Evolutionary conservation across 2,113 vertebrate genomes (phyloP), one percentile per base, ranked within the genome.

Genomic region (Narcine bancroftii): DNA sequence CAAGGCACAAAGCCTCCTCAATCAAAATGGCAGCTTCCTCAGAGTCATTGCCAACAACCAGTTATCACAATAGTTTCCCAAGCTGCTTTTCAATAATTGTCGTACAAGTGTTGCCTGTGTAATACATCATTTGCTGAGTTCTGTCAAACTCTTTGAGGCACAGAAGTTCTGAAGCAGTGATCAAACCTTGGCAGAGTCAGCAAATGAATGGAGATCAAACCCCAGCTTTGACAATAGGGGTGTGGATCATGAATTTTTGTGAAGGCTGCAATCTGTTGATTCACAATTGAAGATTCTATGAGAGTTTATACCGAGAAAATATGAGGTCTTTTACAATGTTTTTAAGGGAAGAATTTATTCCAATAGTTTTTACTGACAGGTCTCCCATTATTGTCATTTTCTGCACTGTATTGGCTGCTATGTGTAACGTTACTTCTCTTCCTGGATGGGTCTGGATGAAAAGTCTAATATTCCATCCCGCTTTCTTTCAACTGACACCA

Each of bases 1-100:
- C 53, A 4, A 47, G 26, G 4, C 47, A 15, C 45, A 26, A 33
- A 15, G 13, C 29, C 79, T 53, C 79, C 47, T 83, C 50, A 83
- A 53, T 83, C 79, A 83, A 83, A n/a, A 83, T 83, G 79, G 79
- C 79, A 83, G 79, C 47, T 56, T 83, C 47, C 15, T 76, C 75
- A 42, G 19, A 83, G 47, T 2, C 79, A 33, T 47, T 83, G 79
- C 4, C 79, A 83, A 53, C 7, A 50, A 79, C 1, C 21, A 47
- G 75, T 39, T 39, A 21, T 76, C 39, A 13, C 75, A 76, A 42
- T 42, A 42, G 10, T 26, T 83, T 33, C 45, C 53, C 47, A 6
- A 47, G 45, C 47, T 83, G 47, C 10, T 50, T 53, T 53, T 53
- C 79, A 83, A 33, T 83, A 83, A 83, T 33, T 83, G 11, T 83